Evolutionary conservation across 2,888 invertebrate genomes (phyloP).

Genomic region (Ctena decussata): DNA sequence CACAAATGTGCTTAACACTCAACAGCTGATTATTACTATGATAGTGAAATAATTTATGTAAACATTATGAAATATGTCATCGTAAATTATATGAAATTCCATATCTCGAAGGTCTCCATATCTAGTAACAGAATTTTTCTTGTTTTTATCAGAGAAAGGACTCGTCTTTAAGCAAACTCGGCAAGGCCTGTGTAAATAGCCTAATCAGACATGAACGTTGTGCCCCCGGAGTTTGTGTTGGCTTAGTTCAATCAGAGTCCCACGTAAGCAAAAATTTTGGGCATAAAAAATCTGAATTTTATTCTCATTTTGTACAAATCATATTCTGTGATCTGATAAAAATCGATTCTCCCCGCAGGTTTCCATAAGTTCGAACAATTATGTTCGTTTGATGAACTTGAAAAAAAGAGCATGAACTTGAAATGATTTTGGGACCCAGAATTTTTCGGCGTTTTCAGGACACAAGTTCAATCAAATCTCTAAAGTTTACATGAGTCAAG

Average conservation of each 20-base stretch:
- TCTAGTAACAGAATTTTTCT: not conserved
- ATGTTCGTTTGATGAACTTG: no score
- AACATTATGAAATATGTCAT: not conserved
- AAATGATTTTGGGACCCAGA: no score
- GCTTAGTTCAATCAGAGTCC: not conserved
- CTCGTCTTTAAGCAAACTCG: not conserved
- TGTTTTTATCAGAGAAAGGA: not conserved
- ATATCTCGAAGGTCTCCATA: not conserved
- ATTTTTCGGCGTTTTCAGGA: no score
- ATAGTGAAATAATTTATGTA: constrained; percentile 4
- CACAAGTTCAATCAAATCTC: no score
- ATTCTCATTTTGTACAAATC: no score
- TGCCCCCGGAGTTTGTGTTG: not conserved
- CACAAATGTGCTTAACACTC: not conserved
- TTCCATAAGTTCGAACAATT: no score
- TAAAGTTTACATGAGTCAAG: not conserved
- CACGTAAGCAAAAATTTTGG: no score
- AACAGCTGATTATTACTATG: constrained; percentile 5
- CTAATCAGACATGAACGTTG: not conserved
- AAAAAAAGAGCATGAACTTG: no score
- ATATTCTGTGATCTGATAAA: no score
- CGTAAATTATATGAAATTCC: not conserved
- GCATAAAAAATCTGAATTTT: no score
- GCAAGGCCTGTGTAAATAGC: not conserved
- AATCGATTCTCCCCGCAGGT: no score